These are phyloP conservation scores for Melanostoma scalare DNA, from an alignment of 2,888 invertebrate genomes.

Conservation along the genomic window DNA sequence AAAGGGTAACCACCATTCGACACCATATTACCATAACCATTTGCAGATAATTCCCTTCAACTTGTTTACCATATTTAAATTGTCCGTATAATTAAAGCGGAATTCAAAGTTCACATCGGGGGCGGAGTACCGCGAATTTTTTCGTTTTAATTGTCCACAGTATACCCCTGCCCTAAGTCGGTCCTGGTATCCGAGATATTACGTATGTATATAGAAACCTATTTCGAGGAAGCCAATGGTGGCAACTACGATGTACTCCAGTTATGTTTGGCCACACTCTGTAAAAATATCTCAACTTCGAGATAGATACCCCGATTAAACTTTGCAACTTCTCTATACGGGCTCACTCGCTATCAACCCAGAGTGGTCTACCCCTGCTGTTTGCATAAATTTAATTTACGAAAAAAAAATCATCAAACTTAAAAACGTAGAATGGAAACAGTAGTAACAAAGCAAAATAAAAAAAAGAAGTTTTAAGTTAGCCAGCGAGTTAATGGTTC, in stretches of 20 bases:
- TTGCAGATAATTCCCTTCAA: constrained; percentile 66
- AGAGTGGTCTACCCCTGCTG: constrained; percentile 6
- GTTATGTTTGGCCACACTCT: constrained; percentile 43
- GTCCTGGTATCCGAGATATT: not conserved
- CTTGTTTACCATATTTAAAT: constrained; percentile 67
- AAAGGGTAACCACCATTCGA: constrained; percentile 51
- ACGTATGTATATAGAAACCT: not conserved
- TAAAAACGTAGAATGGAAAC: constrained; percentile 12
- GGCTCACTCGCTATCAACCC: constrained; percentile 7
- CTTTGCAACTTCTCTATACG: constrained; percentile 2
- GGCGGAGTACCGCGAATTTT: constrained; percentile 53
- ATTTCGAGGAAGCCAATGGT: constrained; percentile 32
- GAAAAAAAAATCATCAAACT: constrained; percentile 7
- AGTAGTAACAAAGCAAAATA: not conserved
- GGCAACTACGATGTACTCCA: constrained; percentile 39
- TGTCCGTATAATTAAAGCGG: constrained; percentile 67
- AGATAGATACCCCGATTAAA: constrained; percentile 40
- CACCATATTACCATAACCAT: constrained; percentile 51
- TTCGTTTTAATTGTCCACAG: constrained; percentile 44
- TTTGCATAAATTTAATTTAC: constrained; percentile 55
- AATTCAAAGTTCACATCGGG: constrained; percentile 68
- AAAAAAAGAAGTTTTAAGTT: constrained; percentile 46
- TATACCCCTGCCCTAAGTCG: constrained; percentile 4
- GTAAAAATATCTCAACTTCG: constrained; percentile 16
- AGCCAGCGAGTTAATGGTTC: constrained; percentile 62